These are phyloP conservation scores for Tachina grossa DNA, from an alignment of 2,888 invertebrate species.

Conservation along the genomic window DNA sequence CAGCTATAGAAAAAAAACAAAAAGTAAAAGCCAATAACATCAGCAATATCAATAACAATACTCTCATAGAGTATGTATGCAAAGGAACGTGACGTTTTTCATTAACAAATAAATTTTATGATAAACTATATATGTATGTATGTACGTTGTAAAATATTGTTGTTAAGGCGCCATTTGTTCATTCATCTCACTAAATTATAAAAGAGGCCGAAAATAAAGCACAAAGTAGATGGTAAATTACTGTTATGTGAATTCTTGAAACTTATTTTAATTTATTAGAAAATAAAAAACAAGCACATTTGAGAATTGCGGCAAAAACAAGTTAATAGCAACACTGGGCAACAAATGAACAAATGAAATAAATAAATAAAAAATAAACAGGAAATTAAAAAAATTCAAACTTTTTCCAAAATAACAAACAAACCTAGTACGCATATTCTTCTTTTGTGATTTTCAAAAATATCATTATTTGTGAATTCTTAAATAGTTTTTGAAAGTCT, in stretches of 20 bases:
- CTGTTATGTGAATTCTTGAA: not conserved
- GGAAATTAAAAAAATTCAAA: too few species aligned
- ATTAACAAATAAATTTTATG: slow-evolving; percentile 37
- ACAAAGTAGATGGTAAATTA: slow-evolving; percentile 8
- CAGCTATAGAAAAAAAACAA: slow-evolving; percentile 5
- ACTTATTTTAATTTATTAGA: slow-evolving; percentile 5
- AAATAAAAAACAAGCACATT: too few species aligned
- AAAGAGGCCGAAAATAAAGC: not conserved
- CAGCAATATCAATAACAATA: slow-evolving; percentile 21
- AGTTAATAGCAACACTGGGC: too few species aligned
- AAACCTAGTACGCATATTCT: too few species aligned
- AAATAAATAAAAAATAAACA: too few species aligned
- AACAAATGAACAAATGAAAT: too few species aligned
- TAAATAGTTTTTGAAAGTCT: too few species aligned
- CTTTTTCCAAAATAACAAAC: too few species aligned
- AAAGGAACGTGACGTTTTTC: slow-evolving; percentile 51
- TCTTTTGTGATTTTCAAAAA: too few species aligned
- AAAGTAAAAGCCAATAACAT: slow-evolving; percentile 27
- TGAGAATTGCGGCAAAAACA: too few species aligned
- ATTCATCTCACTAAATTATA: not conserved
- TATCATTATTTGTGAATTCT: too few species aligned
- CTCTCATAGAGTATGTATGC: slow-evolving; percentile 15
- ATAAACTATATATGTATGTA: too few species aligned
- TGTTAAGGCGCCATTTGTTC: not conserved
- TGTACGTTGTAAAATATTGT: slow-evolving; percentile 11